Conservation (phyloP, 2,797 vertebrate genomes). For the Astyanax mexicanus region DNA sequence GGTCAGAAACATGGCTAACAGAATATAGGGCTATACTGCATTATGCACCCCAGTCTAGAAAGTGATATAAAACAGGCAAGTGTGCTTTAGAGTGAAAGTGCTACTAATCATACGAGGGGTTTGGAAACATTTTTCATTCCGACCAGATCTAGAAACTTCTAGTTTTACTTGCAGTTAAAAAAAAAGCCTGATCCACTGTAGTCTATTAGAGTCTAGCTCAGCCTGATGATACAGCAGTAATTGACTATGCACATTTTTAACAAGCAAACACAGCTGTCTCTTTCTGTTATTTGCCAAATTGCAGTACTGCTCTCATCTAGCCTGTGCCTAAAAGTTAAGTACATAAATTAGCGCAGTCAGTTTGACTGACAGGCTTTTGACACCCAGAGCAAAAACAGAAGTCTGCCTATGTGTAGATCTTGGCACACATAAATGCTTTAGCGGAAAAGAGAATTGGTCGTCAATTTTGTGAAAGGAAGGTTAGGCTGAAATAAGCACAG, state of each 20-base stretch:
- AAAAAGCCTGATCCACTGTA: too few species aligned
- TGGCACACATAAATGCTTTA: not conserved
- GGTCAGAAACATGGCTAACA: not conserved
- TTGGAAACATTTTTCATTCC: not conserved
- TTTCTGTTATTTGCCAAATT: not conserved
- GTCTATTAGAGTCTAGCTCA: not conserved
- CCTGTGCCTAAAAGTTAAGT: not conserved
- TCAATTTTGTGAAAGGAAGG: not conserved
- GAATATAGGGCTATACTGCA: not conserved
- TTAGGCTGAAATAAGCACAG: not conserved
- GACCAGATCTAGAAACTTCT: not conserved
- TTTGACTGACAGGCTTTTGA: not conserved
- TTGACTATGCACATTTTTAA: not conserved
- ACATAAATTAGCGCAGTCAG: too few species aligned
- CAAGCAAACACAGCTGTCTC: not conserved
- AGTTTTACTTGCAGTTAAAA: not conserved
- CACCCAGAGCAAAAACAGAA: not conserved
- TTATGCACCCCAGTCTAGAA: not conserved
- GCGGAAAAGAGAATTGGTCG: constrained; percentile 3
- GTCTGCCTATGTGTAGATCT: not conserved
- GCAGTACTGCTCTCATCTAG: not conserved
- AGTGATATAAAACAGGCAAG: not conserved
- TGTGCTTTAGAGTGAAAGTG: not conserved
- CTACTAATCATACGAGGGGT: not conserved
- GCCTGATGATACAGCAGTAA: not conserved